These are phyloP conservation scores for Dendroctonus valens DNA, from an alignment of 1,140 invertebrate genomes.

Conservation along the genomic window DNA sequence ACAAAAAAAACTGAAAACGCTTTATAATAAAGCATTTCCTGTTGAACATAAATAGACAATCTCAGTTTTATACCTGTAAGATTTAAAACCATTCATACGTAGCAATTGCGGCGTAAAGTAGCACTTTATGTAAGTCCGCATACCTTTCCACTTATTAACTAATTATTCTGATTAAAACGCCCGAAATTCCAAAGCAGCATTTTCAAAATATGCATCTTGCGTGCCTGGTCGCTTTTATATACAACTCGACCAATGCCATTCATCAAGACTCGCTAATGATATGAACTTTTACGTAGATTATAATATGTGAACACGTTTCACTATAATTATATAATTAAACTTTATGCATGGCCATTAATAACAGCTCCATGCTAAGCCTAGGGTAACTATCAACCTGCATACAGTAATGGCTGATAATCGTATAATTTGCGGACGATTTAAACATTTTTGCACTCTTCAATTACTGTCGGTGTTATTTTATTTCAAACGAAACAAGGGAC, in stretches of 20 bases:
- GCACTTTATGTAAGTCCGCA: too few species aligned
- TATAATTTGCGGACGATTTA: conserved; percentile 1
- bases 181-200: too few species aligned
- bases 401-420: conserved; percentile 10
- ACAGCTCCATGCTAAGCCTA: neutral
- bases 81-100: too few species aligned
- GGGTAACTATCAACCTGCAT: neutral
- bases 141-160: too few species aligned
- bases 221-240: neutral
- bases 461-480: neutral
- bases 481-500: neutral
- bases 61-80: too few species aligned
- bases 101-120: too few species aligned
- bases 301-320: conserved; percentile 23
- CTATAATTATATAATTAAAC: conserved; percentile 28
- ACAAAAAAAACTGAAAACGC: too few species aligned
- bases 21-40: too few species aligned
- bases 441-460: conserved; percentile 2
- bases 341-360: conserved; percentile 18
- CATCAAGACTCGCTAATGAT: neutral
- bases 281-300: conserved; percentile 11
- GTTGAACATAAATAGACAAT: too few species aligned
- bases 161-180: too few species aligned
- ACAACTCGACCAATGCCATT: neutral
- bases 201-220: too few species aligned